phyloP scores from a whole-genome alignment of 2,888 invertebrate genomes.

The Phymatocera aterrima region DNA sequence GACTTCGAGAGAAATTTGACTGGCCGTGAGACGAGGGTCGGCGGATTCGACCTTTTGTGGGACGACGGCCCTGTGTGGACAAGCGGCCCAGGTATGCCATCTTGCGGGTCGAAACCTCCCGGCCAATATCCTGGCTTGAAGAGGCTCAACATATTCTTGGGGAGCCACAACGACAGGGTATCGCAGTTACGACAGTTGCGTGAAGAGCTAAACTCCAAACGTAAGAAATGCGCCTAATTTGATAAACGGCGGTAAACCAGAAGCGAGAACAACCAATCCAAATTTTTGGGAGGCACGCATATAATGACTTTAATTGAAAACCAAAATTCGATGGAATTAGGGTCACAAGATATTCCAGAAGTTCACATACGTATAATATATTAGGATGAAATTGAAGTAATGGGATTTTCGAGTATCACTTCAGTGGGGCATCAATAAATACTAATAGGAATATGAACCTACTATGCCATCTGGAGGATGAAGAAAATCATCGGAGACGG shows the following conservation, averaged over 20 bases:
- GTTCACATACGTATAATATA: too few species aligned
- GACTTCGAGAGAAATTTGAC: constrained; percentile 78
- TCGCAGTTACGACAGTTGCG: constrained; percentile 60
- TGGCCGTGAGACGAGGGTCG: constrained; percentile 78
- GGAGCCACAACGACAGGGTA: constrained; percentile 66
- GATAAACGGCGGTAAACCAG: neutral
- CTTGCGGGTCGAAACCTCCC: constrained; percentile 48
- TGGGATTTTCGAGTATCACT: too few species aligned
- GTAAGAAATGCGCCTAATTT: neutral
- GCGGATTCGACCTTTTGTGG: constrained; percentile 80
- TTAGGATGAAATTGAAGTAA: too few species aligned
- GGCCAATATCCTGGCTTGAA: constrained; percentile 49
- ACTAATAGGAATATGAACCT: too few species aligned
- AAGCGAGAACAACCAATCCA: neutral
- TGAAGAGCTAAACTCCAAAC: constrained; percentile 20
- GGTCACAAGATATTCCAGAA: too few species aligned
- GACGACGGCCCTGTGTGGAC: constrained; percentile 76
- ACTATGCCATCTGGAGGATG: too few species aligned
- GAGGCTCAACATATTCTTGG: constrained; percentile 66
- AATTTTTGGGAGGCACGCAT: neutral
- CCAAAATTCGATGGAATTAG: neutral
- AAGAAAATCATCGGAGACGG: neutral
- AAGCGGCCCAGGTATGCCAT: constrained; percentile 58
- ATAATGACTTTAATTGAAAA: neutral
- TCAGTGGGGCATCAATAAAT: too few species aligned